phyloP scores from a whole-genome alignment of 2,888 invertebrate species.

The Drosophila atripex region DNA sequence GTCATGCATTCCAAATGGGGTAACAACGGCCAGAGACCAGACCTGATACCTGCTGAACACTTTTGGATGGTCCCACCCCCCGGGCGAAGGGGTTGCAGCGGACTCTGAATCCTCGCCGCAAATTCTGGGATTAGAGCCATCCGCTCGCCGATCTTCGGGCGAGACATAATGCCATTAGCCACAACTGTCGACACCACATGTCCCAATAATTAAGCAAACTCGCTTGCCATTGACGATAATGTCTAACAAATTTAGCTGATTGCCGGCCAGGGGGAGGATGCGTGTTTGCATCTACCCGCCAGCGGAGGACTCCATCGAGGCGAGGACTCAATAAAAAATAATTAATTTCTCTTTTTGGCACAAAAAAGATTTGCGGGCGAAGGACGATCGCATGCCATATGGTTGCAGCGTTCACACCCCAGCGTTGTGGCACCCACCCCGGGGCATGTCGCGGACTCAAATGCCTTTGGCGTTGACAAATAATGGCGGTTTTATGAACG shows the following conservation, averaged over 20 bases:
- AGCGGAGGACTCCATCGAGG: constrained; percentile 22
- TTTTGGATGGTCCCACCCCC: constrained; percentile 14
- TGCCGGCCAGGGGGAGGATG: constrained; percentile 33
- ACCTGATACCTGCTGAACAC: constrained; percentile 21
- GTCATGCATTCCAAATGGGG: constrained; percentile 47
- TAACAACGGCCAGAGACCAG: constrained; percentile 4
- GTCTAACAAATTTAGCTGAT: constrained; percentile 71
- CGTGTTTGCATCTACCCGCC: background rate
- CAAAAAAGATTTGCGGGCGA: constrained; percentile 41
- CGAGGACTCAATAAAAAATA: constrained; percentile 72
- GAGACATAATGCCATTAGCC: constrained; percentile 66
- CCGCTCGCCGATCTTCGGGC: constrained; percentile 21
- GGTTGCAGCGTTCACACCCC: constrained; percentile 60
- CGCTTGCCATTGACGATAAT: constrained; percentile 58
- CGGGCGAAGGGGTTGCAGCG: constrained; percentile 23
- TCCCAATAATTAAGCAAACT: constrained; percentile 71
- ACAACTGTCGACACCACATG: constrained; percentile 76
- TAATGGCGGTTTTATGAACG: constrained; percentile 70
- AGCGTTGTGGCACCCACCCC: constrained; percentile 8
- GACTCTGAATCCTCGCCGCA: constrained; percentile 61
- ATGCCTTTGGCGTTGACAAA: constrained; percentile 74
- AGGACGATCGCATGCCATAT: constrained; percentile 50
- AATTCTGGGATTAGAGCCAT: constrained; percentile 61
- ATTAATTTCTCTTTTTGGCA: constrained; percentile 76
- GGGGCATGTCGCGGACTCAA: constrained; percentile 4